Conservation (phyloP, 2,113 vertebrate genomes). For the Gadus macrocephalus region DNA sequence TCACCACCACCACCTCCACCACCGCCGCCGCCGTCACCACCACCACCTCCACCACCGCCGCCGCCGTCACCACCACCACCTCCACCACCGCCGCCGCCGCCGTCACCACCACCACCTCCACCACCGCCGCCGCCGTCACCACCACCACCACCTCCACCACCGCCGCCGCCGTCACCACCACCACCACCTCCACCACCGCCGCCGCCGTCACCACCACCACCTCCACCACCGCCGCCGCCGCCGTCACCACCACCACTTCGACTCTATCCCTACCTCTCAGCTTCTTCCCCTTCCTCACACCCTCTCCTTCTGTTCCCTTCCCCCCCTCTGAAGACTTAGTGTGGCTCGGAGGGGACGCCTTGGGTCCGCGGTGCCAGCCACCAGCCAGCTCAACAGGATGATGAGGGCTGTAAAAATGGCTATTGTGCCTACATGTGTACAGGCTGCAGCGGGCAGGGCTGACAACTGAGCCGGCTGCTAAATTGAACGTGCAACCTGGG, state of each 20-base stretch:
- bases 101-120: neutral
- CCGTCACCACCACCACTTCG: constrained; percentile 1
- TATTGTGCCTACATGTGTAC: neutral
- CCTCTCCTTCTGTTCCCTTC: neutral
- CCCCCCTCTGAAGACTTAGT: neutral
- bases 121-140: neutral
- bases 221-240: neutral
- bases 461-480: neutral
- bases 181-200: too few species aligned
- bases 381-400: neutral
- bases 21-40: neutral
- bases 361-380: neutral
- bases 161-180: too few species aligned
- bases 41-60: neutral
- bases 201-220: neutral
- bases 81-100: neutral
- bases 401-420: neutral
- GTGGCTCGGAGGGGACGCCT: neutral
- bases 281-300: neutral
- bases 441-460: neutral
- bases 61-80: neutral
- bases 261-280: neutral
- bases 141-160: neutral
- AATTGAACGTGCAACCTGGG: neutral
- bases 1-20: constrained; percentile 3